phyloP scores from a whole-genome alignment of 2,888 invertebrate genomes.

The Scaeva pyrastri region DNA sequence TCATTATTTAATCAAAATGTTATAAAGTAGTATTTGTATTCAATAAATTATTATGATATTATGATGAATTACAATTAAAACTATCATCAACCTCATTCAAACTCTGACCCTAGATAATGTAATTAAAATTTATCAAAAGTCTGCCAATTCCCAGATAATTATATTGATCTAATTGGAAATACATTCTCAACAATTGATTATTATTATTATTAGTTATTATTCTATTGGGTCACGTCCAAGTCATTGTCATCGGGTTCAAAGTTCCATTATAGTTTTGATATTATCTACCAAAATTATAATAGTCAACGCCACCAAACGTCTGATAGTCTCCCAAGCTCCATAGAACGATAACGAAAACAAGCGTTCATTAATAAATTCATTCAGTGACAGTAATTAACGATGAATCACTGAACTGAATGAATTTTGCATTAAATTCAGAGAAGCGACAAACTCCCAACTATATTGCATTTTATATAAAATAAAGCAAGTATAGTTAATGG shows the following conservation, averaged over 20 bases:
- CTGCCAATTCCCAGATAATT: constrained; percentile 16
- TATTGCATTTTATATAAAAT: not conserved
- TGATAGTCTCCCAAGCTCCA: too few species aligned
- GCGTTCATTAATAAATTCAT: constrained; percentile 50
- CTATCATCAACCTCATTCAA: not conserved
- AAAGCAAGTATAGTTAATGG: not conserved
- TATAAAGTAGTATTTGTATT: not conserved
- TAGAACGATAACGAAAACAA: not conserved
- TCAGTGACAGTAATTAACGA: constrained; percentile 56
- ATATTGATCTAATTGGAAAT: not conserved
- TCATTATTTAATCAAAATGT: not conserved
- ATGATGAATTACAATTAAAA: too few species aligned
- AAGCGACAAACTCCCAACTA: constrained; percentile 15
- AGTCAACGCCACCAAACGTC: constrained; percentile 12
- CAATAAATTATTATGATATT: not conserved
- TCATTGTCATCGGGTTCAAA: constrained; percentile 4
- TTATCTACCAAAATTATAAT: not conserved
- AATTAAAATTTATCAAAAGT: not conserved
- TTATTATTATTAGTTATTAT: constrained; percentile 1
- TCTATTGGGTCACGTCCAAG: constrained; percentile 6
- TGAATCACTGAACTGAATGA: constrained; percentile 34
- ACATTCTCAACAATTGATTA: constrained; percentile 5
- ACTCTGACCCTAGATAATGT: too few species aligned
- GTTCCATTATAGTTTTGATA: constrained; percentile 7
- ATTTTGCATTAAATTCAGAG: constrained; percentile 2